Base-by-base conservation (phyloP, 2,113 vertebrate species). In the Ictalurus punctatus region DNA sequence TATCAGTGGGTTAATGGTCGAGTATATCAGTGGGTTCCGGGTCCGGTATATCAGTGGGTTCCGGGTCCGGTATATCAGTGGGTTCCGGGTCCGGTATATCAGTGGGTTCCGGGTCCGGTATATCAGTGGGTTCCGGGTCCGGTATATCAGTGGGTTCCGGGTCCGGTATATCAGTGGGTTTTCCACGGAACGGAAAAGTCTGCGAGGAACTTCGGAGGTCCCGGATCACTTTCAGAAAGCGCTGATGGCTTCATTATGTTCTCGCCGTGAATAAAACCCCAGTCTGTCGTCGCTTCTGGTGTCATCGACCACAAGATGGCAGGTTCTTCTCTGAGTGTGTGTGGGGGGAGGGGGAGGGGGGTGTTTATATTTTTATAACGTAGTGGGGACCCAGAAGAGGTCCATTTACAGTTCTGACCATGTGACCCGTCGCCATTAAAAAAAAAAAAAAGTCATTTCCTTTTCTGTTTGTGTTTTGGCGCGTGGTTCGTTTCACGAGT, bases 261-360 rank as follows among this genome's bases (percentile, higher is more conserved):
- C 16, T 61, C 8, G 10, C n/a, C 4, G 16, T 12, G 27, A 74
- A 40, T 74, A 37, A 74, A 40, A 19, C 19, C 0, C 34, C 23
- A 19, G n/a, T 82, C 54, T 82, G 59, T 25, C n/a, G 4, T 73
- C 73, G 86, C 73, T 88, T 25, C 63, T 59, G 71, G 83, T 74
- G 27, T 83, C 34, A n/a, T 30, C 84, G 85, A 87, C 87, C 90
- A 91, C 86, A 94, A 93, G 93, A 91, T 93, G 94, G 91, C 92
- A 92, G 83, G 61, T 44, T 65, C 44, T 25, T 78, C 56, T 85
- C 81, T 69, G 52, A 10, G 6, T 73, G 83, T 76, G 90, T 40
- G 91, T 80, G 44, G 54, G 86, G 67, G 61, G 81, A 76, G 40
- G 88, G 30, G 74, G 65, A 89, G 30, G 91, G 80, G 44, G 54